Evolutionary conservation across 1,140 invertebrate genomes (phyloP), one percentile per base, ranked within the genome.

Genomic region (Drosophila mauritiana): DNA sequence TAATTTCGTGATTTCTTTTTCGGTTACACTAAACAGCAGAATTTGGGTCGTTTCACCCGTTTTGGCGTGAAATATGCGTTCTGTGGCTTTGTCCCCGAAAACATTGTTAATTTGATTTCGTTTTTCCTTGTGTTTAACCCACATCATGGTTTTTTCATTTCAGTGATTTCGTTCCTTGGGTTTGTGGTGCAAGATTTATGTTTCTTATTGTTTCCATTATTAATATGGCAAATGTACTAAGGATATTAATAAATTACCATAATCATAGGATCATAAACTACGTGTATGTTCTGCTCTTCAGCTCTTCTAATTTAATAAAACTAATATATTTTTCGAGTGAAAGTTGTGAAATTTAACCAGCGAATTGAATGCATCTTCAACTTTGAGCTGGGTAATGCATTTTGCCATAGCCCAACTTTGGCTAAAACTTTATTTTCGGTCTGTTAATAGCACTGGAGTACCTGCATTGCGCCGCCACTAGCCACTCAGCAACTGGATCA

Each of bases 41-140:
- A 85, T 85, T 85, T 73, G 73, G 77, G 81, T 80, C 59, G 70
- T 42, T 63, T 73, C 51, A 65, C 63, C 34, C 34, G 39, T 25
- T 43, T 43, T 8, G 54, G 80, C 68, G 80, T 84, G 64, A 83
- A 80, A 79, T 83, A 79, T 78, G 80, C 70, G 69, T 63, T 51
- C 51, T 84, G 80, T 20, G 80, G 80, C 57, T 70, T 37, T 17
- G 31, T 48, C 27, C 43, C 43, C 43, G 37, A 65, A 68, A 68
- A 68, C 64, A 65, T 51, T 61, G 45, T 68, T 68, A 68, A 68
- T 68, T 58, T 52, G 39, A 40, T 49, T 61, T 75, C 52, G 48
- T 36, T 64, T 48, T 65, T 63, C 13, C n/a, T 27, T 37, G 25
- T 45, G 34, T 43, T 65, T 69, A 88, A 88, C 83, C 83, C 83